Percentiles rank a stretch among this genome's conserved stretches.
These are phyloP conservation scores for Caiman crocodilus DNA, from an alignment of 2,797 vertebrate genomes.

Conservation along the genomic window DNA sequence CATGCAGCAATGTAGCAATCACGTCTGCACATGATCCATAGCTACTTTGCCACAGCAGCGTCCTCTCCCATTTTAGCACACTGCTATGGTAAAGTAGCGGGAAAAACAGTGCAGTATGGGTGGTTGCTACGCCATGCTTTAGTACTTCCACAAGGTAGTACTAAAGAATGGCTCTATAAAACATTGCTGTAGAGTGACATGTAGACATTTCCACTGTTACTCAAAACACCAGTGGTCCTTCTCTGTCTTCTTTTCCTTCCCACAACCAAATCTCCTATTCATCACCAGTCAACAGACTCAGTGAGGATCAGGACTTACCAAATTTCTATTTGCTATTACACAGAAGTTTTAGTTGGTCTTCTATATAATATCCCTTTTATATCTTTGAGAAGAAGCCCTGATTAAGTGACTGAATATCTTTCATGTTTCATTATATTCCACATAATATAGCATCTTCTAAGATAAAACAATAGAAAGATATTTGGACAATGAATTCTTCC, in stretches of 20 bases:
- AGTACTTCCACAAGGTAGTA: no score
- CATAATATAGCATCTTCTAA: not conserved
- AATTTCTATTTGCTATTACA: slow-evolving; percentile 39
- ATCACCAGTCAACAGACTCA: slow-evolving; percentile 46
- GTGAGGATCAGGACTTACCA: slow-evolving; percentile 46
- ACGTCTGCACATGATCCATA: no score
- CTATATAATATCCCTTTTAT: slow-evolving; percentile 17
- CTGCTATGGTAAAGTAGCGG: no score
- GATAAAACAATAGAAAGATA: not conserved
- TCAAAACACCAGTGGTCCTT: slow-evolving; percentile 65
- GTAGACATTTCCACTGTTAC: not conserved
- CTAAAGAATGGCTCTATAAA: no score
- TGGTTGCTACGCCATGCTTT: no score
- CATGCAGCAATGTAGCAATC: no score
- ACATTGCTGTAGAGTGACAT: no score
- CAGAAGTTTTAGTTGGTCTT: slow-evolving; percentile 30
- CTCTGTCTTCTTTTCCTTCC: slow-evolving; percentile 48
- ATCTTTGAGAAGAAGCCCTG: slow-evolving; percentile 28
- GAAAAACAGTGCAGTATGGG: no score
- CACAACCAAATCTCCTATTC: slow-evolving; percentile 49
- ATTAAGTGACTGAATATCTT: slow-evolving; percentile 43
- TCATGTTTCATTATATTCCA: not conserved
- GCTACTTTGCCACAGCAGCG: no score
- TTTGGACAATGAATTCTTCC: not conserved
- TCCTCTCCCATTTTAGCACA: no score